Evolutionary conservation across 2,797 vertebrate species (phyloP).

Genomic region (Muscicapa striata): DNA sequence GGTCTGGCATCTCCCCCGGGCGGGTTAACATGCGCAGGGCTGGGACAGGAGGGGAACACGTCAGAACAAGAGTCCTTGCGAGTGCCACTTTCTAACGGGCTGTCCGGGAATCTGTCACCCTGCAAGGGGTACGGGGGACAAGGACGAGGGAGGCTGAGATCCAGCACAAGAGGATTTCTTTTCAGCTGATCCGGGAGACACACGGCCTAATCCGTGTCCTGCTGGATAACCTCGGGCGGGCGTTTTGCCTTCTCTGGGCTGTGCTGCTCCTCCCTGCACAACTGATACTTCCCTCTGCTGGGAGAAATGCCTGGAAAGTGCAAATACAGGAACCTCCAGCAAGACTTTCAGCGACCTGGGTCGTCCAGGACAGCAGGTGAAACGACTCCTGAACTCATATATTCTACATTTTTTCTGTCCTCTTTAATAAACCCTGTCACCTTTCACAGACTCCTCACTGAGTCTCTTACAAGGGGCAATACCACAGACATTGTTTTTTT

Average conservation of each 20-base stretch:
- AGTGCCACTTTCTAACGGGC: not conserved
- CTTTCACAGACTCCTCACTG: not conserved
- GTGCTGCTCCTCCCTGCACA: not conserved
- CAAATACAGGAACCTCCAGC: not conserved
- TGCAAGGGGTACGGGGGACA: not conserved
- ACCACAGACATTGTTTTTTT: not conserved
- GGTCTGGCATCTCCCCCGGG: not conserved
- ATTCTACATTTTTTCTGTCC: not conserved
- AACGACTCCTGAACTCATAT: not conserved
- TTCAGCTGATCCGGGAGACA: not conserved
- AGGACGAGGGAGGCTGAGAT: not conserved
- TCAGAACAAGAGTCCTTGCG: accelerated
- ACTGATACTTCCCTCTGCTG: not conserved
- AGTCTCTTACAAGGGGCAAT: not conserved
- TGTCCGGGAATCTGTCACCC: not conserved
- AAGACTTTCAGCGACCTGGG: not conserved
- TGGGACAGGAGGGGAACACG: not conserved
- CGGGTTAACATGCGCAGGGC: not conserved
- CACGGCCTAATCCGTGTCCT: not conserved
- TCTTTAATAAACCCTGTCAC: not conserved
- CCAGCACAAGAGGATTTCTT: slow-evolving; percentile 25
- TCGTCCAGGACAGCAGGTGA: not conserved
- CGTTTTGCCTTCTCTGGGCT: not conserved
- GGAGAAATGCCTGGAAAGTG: not conserved
- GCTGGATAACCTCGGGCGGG: not conserved